Evolutionary conservation across 2,888 invertebrate genomes (phyloP).

Genomic region (Creontiades dilutus): DNA sequence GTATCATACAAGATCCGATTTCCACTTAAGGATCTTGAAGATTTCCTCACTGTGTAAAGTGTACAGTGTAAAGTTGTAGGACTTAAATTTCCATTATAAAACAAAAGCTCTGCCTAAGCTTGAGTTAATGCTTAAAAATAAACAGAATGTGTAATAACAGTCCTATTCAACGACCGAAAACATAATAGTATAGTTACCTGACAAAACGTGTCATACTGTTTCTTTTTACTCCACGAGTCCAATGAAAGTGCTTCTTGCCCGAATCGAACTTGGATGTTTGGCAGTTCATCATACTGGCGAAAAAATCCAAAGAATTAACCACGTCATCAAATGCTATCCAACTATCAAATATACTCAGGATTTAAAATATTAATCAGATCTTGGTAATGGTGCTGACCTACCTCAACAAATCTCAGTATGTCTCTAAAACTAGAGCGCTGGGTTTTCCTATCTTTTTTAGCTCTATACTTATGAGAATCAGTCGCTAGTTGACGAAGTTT

Average conservation of each 20-base stretch:
- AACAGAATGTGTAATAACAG: too few species aligned
- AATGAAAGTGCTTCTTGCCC: slow-evolving; percentile 86
- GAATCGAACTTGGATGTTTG: slow-evolving; percentile 85
- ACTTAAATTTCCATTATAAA: too few species aligned
- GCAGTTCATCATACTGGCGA: slow-evolving; percentile 83
- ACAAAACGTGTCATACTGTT: slow-evolving; percentile 90
- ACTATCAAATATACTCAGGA: too few species aligned
- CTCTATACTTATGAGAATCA: slow-evolving; percentile 96
- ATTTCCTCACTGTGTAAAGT: too few species aligned
- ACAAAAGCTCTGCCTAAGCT: too few species aligned
- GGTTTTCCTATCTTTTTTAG: slow-evolving; percentile 95
- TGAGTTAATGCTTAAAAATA: too few species aligned
- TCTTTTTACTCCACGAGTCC: slow-evolving; percentile 87
- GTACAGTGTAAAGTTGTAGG: too few species aligned
- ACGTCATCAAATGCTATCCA: too few species aligned
- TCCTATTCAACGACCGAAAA: too few species aligned
- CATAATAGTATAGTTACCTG: slow-evolving; percentile 78
- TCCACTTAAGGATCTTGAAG: too few species aligned
- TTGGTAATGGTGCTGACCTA: slow-evolving; percentile 78
- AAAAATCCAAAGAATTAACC: not conserved
- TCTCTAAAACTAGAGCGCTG: slow-evolving; percentile 97
- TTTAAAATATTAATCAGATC: too few species aligned
- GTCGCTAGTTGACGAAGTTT: slow-evolving; percentile 90
- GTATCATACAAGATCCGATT: too few species aligned
- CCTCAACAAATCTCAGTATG: slow-evolving; percentile 93